These are phyloP conservation scores for Lipophrys pholis DNA, from an alignment of 2,113 vertebrate species.

Conservation along the genomic window DNA sequence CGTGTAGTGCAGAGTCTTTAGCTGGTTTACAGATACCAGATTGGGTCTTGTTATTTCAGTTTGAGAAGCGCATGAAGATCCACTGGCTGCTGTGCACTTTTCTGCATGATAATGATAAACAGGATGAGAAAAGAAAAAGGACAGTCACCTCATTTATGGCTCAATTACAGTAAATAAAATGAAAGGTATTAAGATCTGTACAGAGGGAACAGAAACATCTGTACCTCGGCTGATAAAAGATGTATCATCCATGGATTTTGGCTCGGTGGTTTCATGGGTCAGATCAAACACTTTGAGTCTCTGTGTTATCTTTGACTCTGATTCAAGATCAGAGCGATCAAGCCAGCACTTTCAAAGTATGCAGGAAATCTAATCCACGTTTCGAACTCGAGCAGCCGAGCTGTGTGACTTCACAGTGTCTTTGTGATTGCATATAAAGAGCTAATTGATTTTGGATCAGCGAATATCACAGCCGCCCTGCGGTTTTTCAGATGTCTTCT, in stretches of 20 bases:
- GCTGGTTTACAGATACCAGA: too few species aligned
- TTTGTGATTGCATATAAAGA: neutral
- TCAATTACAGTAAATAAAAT: neutral
- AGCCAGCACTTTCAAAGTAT: neutral
- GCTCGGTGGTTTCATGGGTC: neutral
- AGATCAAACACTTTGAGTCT: neutral
- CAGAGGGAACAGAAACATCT: neutral
- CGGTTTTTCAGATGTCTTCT: neutral
- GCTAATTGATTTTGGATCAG: neutral
- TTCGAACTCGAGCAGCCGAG: neutral
- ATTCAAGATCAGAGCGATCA: neutral
- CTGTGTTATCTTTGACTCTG: neutral
- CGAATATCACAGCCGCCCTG: neutral
- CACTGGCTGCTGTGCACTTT: too few species aligned
- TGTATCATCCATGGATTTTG: neutral
- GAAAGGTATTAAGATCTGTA: neutral
- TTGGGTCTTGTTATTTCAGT: too few species aligned
- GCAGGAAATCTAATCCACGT: neutral
- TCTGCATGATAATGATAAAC: neutral
- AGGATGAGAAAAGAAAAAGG: neutral
- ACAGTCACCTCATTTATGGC: neutral
- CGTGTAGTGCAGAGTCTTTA: too few species aligned
- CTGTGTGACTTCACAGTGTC: neutral
- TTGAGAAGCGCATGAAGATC: too few species aligned
- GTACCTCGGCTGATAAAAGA: neutral